Evolutionary conservation across 2,888 invertebrate species (phyloP).

Genomic region (Vannuccia rotundouncinata): DNA sequence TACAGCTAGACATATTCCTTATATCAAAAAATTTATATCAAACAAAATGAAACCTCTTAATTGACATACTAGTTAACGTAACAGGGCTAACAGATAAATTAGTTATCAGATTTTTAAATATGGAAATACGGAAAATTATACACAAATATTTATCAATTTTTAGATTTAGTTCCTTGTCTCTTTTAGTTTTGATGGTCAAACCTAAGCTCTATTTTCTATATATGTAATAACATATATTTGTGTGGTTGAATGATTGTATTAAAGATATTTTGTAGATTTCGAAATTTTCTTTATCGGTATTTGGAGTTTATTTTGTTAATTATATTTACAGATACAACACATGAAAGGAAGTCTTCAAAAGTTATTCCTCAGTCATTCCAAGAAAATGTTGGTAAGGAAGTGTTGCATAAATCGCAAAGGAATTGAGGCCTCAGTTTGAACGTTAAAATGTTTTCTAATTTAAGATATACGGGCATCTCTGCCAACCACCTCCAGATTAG

Average conservation of each 20-base stretch:
- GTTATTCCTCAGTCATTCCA: background rate
- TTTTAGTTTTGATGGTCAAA: background rate
- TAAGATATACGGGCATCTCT: background rate
- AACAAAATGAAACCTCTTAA: too few species aligned
- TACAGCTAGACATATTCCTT: too few species aligned
- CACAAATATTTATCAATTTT: too few species aligned
- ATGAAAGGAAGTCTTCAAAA: background rate
- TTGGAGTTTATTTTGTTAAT: background rate
- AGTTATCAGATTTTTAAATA: too few species aligned
- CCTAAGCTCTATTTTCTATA: background rate
- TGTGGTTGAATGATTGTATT: background rate
- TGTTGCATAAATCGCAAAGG: background rate
- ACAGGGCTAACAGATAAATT: too few species aligned
- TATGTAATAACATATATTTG: background rate
- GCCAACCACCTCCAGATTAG: background rate
- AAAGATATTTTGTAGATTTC: background rate
- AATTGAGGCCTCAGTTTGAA: too few species aligned
- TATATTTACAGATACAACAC: background rate
- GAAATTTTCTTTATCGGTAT: background rate
- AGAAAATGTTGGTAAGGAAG: background rate
- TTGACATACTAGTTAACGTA: too few species aligned
- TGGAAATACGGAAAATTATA: too few species aligned
- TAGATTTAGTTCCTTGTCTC: background rate
- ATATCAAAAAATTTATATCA: too few species aligned
- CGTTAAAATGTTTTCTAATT: background rate